phyloP scores from a whole-genome alignment of 2,888 invertebrate species.

The Ormyrus labotus region DNA sequence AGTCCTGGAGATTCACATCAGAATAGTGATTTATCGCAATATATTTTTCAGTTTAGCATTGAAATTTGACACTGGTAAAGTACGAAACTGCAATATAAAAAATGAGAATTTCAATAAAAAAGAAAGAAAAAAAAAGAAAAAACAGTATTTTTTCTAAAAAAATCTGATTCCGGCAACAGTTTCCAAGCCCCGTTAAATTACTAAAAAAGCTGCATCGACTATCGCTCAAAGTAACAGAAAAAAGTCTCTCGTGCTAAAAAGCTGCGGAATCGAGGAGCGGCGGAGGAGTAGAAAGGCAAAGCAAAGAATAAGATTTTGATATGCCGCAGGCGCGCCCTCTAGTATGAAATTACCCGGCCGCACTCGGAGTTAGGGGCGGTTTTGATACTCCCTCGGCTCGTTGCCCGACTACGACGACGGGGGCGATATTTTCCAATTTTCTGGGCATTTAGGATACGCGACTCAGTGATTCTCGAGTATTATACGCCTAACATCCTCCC shows the following conservation, averaged over 20 bases:
- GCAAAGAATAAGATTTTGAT: slow-evolving; percentile 47
- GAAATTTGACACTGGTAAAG: neutral
- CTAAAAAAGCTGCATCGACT: neutral
- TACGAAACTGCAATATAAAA: neutral
- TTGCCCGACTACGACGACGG: neutral
- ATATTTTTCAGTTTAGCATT: neutral
- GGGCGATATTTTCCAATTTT: slow-evolving; percentile 59
- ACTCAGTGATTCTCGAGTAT: slow-evolving; percentile 54
- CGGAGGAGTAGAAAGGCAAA: neutral
- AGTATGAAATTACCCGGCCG: slow-evolving; percentile 44
- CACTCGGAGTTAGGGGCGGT: neutral
- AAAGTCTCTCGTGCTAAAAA: neutral
- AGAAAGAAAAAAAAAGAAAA: too few species aligned
- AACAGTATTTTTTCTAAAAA: too few species aligned
- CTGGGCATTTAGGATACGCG: slow-evolving; percentile 52
- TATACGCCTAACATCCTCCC: slow-evolving; percentile 23
- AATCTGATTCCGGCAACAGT: too few species aligned
- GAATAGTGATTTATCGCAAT: slow-evolving; percentile 4
- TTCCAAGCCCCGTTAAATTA: slow-evolving; percentile 1
- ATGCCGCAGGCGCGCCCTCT: slow-evolving; percentile 35
- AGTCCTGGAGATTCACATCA: neutral
- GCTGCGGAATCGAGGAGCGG: neutral
- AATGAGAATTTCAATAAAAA: neutral
- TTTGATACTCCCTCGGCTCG: slow-evolving; percentile 20
- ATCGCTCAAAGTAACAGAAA: slow-evolving; percentile 5